These are phyloP conservation scores for Bothrops jararaca DNA, from an alignment of 2,113 vertebrate genomes.

Conservation along the genomic window DNA sequence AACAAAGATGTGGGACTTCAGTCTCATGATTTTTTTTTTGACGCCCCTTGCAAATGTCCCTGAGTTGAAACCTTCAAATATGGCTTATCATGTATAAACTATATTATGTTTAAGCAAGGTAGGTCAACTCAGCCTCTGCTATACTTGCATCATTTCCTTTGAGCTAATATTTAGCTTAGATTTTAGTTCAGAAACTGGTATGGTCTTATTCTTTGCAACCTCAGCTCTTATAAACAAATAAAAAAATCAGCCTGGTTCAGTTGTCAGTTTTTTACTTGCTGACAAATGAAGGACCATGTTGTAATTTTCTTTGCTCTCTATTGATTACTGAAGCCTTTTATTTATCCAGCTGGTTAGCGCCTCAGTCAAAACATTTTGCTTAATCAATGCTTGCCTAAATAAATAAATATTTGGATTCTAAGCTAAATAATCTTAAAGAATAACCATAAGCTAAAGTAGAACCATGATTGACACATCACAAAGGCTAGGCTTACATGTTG, in stretches of 20 bases:
- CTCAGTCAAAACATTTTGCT: not conserved
- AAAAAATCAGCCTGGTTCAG: not conserved
- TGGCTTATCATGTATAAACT: not conserved
- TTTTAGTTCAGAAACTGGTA: not conserved
- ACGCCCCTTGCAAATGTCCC: not conserved
- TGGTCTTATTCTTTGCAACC: not conserved
- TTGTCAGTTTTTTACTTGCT: not conserved
- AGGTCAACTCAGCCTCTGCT: not conserved
- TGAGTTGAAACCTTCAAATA: not conserved
- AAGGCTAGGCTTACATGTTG: not conserved
- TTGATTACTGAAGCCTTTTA: not conserved
- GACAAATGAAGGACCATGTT: not conserved
- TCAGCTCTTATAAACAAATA: not conserved
- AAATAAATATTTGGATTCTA: not conserved
- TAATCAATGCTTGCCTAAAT: not conserved
- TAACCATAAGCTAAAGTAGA: not conserved
- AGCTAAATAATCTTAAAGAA: not conserved
- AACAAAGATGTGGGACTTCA: not conserved
- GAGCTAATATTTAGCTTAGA: not conserved
- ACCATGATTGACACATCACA: not conserved
- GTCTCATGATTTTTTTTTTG: not conserved
- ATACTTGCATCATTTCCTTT: not conserved
- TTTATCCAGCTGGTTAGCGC: not conserved
- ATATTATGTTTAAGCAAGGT: not conserved
- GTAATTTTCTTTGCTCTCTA: not conserved